Evolutionary conservation across 1,140 invertebrate genomes (phyloP).

Genomic region (Carposina sasakii): DNA sequence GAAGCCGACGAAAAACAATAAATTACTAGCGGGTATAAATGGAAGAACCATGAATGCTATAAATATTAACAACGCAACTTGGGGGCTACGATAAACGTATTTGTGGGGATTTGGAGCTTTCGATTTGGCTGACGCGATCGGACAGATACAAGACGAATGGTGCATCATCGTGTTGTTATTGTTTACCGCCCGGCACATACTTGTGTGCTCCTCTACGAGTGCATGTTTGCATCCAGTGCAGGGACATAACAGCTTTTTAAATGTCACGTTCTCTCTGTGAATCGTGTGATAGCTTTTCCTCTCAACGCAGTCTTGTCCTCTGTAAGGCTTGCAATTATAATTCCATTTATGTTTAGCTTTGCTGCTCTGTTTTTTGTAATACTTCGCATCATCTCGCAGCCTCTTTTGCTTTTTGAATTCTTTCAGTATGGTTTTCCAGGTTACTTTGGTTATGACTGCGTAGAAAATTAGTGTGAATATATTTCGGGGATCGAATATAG

Average conservation of each 20-base stretch:
- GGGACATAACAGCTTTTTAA: constrained; percentile 56
- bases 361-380: constrained; percentile 52
- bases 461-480: constrained; percentile 83
- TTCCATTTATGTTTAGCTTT: constrained; percentile 58
- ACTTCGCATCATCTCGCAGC: constrained; percentile 38
- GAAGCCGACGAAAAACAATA: constrained; percentile 97
- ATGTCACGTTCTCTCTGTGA: constrained; percentile 51
- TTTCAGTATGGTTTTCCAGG: constrained; percentile 53
- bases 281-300: constrained; percentile 50
- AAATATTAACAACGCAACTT: constrained; percentile 75
- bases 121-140: constrained; percentile 39
- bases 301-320: constrained; percentile 47
- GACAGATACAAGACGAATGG: constrained; percentile 60
- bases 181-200: constrained; percentile 71
- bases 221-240: constrained; percentile 72
- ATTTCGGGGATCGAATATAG: constrained; percentile 83
- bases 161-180: constrained; percentile 74
- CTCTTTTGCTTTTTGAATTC: constrained; percentile 55
- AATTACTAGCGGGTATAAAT: constrained; percentile 95
- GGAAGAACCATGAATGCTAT: constrained; percentile 88
- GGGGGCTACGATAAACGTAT: constrained; percentile 47
- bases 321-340: constrained; percentile 53
- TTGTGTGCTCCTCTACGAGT: constrained; percentile 72
- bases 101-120: constrained; percentile 39
- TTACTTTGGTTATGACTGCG: constrained; percentile 67